These are phyloP conservation scores for Phymatocera aterrima DNA, from an alignment of 2,888 invertebrate species.

Conservation along the genomic window DNA sequence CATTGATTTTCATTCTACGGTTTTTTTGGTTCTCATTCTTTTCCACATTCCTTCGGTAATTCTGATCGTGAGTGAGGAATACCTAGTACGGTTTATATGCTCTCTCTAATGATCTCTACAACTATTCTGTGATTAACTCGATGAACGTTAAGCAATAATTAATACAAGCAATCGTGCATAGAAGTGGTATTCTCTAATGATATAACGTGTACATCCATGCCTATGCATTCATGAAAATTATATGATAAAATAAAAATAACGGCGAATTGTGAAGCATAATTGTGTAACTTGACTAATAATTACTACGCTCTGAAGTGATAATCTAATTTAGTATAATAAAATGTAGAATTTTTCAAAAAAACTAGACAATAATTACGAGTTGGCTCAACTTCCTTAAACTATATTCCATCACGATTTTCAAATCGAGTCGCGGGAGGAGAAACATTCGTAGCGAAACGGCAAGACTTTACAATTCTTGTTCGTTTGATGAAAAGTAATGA, in stretches of 20 bases:
- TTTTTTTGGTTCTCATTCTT: too few relatives aligned
- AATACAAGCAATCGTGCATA: constrained; percentile 47
- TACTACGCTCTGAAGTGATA: not conserved
- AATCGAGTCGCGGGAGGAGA: too few relatives aligned
- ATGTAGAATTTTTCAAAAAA: not conserved
- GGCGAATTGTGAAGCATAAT: not conserved
- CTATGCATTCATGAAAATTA: too few relatives aligned
- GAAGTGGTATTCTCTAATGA: constrained; percentile 46
- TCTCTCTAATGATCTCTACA: constrained; percentile 26
- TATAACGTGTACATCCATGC: too few relatives aligned
- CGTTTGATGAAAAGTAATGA: too few relatives aligned
- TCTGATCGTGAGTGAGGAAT: not conserved
- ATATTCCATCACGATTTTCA: not conserved
- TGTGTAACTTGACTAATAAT: constrained; percentile 1
- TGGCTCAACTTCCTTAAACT: not conserved
- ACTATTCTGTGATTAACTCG: constrained; percentile 48
- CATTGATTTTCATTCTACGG: not conserved
- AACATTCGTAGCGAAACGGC: not conserved
- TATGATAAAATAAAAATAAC: not conserved
- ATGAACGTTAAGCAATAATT: constrained; percentile 51
- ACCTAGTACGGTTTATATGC: not conserved
- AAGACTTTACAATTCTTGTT: not conserved
- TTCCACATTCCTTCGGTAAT: too few relatives aligned
- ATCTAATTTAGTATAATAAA: not conserved
- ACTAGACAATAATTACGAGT: constrained; percentile 8